Base-by-base conservation (phyloP, 2,113 vertebrate species). In the Semnornis frantzii region DNA sequence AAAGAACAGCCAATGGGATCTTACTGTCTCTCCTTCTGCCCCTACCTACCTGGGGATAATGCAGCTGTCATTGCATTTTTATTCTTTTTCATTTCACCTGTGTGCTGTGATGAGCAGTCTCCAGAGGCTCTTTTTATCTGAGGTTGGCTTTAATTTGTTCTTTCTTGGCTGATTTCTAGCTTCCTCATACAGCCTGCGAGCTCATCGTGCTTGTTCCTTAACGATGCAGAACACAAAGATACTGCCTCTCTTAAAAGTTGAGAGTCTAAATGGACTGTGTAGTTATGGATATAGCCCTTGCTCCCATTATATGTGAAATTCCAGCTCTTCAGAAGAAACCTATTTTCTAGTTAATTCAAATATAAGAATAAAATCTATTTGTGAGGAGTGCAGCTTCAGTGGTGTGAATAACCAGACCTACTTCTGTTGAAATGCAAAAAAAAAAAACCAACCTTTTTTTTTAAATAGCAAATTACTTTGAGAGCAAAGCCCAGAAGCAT, bases 401-500 rank as follows among this genome's bases (percentile, higher is more conserved):
- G 33, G 39, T 85, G 39, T 48, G 62, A 83, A 65, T 65, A 71
- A 52, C 55, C 37, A 84, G 63, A 54, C 58, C 30, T 13, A 13
- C 27, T 10, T 73, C 71, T 70, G 34, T 27, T 74, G 39, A 60
- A 92, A 34, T 91, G 63, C 20, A 58, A 87, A 84, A 93, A 6
- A 10, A 58, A 87, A 84, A 92, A 5, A 10, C 82, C 31, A 48
- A 20, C 16, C 34, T 78, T 88, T 83, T 88, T 48, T 54, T 83
- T 89, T 90, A 93, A 85, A 89, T 74, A 83, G 75, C 52, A 87
- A 85, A 71, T 70, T 85, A 77, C 71, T 93, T 83, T 78, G 65
- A 85, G 59, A 84, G 42, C 62, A 82, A 55, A 88, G 28, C 76
- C 85, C 70, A 80, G 89, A 65, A 92, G 63, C 68, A 33, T 37